Evolutionary conservation across 2,888 invertebrate species (phyloP).

Genomic region (Eristalinus sepulchralis): DNA sequence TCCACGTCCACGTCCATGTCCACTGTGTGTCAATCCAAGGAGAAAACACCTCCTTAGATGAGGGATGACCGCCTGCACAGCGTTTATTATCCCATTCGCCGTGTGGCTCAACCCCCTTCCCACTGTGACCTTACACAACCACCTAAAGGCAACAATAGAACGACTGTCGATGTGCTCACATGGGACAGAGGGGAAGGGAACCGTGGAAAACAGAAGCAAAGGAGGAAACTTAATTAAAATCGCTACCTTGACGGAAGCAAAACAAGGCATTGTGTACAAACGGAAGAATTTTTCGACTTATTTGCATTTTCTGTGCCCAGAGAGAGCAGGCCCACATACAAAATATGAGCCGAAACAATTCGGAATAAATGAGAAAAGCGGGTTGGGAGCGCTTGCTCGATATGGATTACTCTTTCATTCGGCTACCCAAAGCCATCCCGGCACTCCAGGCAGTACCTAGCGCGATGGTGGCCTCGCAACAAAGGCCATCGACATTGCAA

Average conservation of each 20-base stretch:
- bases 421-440: conserved; percentile 35
- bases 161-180: background rate
- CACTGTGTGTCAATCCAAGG: background rate
- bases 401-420: conserved; percentile 30
- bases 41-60: background rate
- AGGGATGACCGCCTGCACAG: background rate
- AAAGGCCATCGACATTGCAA: conserved; percentile 29
- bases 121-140: background rate
- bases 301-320: conserved; percentile 39
- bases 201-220: conserved; percentile 29
- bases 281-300: conserved; percentile 55
- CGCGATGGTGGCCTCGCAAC: conserved; percentile 13
- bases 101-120: background rate
- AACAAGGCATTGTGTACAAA: conserved; percentile 73
- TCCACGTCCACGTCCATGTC: background rate
- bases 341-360: conserved; percentile 31
- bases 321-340: background rate
- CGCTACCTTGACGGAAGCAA: conserved; percentile 78
- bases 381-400: background rate
- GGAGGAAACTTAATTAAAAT: conserved; percentile 79
- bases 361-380: conserved; percentile 41
- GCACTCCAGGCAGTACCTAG: background rate
- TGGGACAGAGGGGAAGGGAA: background rate
- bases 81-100: no score
- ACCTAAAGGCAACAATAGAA: conserved; percentile 23